phyloP scores from a whole-genome alignment of 2,113 vertebrate genomes.

The Cyphomyrus plagiostoma region DNA sequence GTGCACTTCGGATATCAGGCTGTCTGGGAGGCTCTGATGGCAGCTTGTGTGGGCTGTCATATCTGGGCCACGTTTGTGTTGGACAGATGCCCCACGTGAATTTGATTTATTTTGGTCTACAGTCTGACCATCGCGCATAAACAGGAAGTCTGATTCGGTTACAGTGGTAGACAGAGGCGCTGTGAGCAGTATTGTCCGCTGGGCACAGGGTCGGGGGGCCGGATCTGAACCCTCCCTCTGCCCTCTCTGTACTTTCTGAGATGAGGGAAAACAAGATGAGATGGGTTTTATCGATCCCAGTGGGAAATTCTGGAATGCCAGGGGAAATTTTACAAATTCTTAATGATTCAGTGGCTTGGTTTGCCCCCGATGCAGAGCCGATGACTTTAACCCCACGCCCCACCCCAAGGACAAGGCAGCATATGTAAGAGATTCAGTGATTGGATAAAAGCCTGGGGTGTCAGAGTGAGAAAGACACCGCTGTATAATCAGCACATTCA shows the following conservation, averaged over 20 bases:
- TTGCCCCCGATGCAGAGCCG: not conserved
- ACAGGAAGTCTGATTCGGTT: not conserved
- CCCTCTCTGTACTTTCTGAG: not conserved
- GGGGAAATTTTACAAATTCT: not conserved
- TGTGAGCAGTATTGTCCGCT: not conserved
- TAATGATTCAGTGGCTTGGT: not conserved
- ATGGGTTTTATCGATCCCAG: not conserved
- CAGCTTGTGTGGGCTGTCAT: not conserved
- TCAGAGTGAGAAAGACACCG: not conserved
- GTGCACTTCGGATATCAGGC: not conserved
- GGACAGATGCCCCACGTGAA: not conserved
- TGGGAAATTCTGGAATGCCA: not conserved
- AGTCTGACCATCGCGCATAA: not conserved
- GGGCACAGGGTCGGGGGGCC: not conserved
- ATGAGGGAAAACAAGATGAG: not conserved
- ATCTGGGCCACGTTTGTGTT: not conserved
- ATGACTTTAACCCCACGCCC: not conserved
- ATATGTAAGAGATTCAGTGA: not conserved
- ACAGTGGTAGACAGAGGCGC: not conserved
- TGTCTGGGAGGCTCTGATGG: not conserved
- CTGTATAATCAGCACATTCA: not conserved
- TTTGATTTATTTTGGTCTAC: not conserved
- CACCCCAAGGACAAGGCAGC: not conserved
- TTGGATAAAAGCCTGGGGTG: not conserved
- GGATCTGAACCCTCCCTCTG: not conserved